phyloP scores from a whole-genome alignment of 2,113 vertebrate genomes.

The Crotalus tigris region DNA sequence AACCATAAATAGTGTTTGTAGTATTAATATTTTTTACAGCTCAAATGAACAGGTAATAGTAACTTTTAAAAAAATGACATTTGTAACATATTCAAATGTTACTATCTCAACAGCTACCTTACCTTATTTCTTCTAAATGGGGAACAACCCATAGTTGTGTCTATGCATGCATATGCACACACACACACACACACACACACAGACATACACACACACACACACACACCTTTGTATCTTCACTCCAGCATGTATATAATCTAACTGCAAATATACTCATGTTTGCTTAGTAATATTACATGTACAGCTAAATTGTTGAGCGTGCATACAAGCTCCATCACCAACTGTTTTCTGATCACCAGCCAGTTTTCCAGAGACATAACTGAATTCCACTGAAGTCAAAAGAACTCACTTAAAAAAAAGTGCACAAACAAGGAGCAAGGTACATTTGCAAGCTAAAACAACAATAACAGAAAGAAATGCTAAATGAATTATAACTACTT shows the following conservation, averaged over 20 bases:
- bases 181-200: background rate
- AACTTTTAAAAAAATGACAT: background rate
- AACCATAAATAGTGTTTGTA: too few relatives aligned
- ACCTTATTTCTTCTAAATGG: background rate
- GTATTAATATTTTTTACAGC: background rate
- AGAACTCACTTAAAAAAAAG: background rate
- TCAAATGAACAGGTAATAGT: background rate
- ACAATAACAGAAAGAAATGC: background rate
- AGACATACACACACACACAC: background rate
- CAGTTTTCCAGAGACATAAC: background rate
- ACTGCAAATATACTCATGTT: background rate
- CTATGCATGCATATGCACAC: background rate
- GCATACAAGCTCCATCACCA: background rate
- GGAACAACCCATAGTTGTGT: background rate
- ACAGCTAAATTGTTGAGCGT: background rate
- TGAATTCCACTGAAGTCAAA: background rate
- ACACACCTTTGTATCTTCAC: background rate
- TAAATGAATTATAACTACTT: background rate
- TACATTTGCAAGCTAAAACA: background rate
- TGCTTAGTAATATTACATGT: background rate
- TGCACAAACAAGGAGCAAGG: background rate
- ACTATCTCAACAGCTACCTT: background rate
- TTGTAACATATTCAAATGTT: background rate
- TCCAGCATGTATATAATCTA: background rate
- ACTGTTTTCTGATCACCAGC: background rate